Conservation (phyloP, 2,113 vertebrate species). For the Pteropus alecto region DNA sequence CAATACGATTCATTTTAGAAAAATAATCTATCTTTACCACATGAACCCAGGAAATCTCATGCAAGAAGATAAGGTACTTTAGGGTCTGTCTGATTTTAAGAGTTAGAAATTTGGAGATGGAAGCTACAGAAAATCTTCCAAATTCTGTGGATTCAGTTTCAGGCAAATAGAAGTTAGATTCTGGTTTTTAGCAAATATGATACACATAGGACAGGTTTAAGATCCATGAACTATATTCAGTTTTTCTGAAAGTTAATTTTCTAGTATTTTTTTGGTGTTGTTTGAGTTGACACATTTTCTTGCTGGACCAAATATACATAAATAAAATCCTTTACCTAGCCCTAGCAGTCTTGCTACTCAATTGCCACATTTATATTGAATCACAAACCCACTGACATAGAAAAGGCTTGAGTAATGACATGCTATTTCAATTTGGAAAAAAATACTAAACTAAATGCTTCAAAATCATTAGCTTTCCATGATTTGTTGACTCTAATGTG, state of each 20-base stretch:
- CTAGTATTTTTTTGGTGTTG: slow-evolving; percentile 9
- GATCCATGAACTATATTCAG: not conserved
- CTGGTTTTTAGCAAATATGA: not conserved
- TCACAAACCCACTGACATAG: not conserved
- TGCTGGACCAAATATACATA: not conserved
- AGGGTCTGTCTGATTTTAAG: not conserved
- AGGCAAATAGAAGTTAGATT: not conserved
- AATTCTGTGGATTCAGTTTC: not conserved
- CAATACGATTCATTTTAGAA: not conserved
- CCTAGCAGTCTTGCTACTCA: not conserved
- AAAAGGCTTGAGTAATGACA: not conserved
- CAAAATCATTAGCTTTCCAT: not conserved
- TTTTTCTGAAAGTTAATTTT: slow-evolving; percentile 32
- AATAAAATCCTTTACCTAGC: not conserved
- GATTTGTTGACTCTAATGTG: not conserved
- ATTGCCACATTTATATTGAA: not conserved
- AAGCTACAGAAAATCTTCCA: not conserved
- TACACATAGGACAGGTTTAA: not conserved
- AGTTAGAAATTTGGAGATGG: not conserved
- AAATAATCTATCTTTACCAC: not conserved
- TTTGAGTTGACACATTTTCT: not conserved
- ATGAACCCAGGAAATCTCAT: not conserved
- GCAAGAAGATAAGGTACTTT: not conserved
- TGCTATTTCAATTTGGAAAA: not conserved
- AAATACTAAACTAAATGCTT: not conserved